These are phyloP conservation scores for Anoncus sp. DNA, from an alignment of 2,888 invertebrate genomes.

Conservation along the genomic window DNA sequence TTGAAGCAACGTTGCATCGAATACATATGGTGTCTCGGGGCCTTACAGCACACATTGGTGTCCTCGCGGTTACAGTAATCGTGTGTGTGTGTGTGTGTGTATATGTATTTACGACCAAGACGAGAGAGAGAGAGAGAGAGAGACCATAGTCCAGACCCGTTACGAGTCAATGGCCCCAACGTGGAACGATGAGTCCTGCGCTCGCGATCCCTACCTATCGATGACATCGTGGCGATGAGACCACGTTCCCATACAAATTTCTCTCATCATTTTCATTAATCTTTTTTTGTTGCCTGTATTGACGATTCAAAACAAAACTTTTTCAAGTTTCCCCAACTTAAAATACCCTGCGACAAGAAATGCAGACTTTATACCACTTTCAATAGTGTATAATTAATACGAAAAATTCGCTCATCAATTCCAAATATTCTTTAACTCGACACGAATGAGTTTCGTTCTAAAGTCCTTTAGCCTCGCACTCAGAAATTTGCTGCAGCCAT, in stretches of 20 bases:
- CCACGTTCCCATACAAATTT: slow-evolving; percentile 63
- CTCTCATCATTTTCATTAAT: slow-evolving; percentile 18
- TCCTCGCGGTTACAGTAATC: slow-evolving; percentile 23
- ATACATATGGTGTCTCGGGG: slow-evolving; percentile 22
- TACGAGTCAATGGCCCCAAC: slow-evolving; percentile 79
- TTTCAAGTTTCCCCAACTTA: not conserved
- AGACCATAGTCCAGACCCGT: slow-evolving; percentile 74
- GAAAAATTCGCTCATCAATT: too few species aligned
- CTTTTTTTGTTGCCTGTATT: not conserved
- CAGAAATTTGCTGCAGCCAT: too few species aligned
- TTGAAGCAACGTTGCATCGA: slow-evolving; percentile 26
- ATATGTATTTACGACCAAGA: slow-evolving; percentile 36
- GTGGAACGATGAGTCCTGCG: slow-evolving; percentile 68
- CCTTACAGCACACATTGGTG: slow-evolving; percentile 11
- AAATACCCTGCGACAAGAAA: not conserved
- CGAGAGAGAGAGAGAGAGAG: slow-evolving; percentile 31
- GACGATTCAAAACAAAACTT: not conserved
- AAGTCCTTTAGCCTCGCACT: too few species aligned
- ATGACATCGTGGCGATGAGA: slow-evolving; percentile 67
- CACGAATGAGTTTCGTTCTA: too few species aligned
- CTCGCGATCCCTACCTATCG: slow-evolving; percentile 72
- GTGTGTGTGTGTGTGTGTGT: too few species aligned
- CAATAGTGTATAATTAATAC: too few species aligned
- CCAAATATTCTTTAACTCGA: too few species aligned
- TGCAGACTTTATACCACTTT: too few species aligned